Evolutionary conservation across 2,797 vertebrate species (phyloP).

Genomic region (Rhynchonycteris naso): DNA sequence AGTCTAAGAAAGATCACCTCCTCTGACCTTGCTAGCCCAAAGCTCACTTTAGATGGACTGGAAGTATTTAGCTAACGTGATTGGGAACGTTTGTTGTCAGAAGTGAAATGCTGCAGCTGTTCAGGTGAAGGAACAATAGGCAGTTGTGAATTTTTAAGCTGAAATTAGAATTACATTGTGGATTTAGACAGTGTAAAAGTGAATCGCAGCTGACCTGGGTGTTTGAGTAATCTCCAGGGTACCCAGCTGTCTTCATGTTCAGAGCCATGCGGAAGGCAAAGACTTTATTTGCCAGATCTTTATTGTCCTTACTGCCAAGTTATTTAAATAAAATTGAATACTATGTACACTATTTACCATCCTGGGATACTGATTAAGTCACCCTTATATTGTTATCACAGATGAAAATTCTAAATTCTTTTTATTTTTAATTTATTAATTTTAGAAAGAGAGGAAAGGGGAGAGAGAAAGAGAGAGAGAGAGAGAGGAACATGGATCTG

Average conservation of each 20-base stretch:
- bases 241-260: neutral
- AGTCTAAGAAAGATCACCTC: neutral
- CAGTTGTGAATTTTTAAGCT: conserved; percentile 16
- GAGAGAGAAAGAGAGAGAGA: too few relatives aligned
- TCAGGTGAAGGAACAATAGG: neutral
- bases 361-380: neutral
- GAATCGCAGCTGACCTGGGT: neutral
- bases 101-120: neutral
- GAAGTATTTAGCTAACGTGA: neutral
- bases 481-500: too few relatives aligned
- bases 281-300: neutral
- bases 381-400: neutral
- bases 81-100: neutral
- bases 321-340: neutral
- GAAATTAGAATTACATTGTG: neutral
- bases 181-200: neutral
- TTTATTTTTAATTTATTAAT: too few relatives aligned
- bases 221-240: neutral
- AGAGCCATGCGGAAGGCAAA: neutral
- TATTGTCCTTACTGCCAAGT: neutral
- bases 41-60: neutral
- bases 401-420: neutral
- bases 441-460: too few relatives aligned
- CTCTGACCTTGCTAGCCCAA: neutral
- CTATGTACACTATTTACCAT: neutral